A percentile compares a stretch with the other conserved stretches of the same genome.
Conservation (phyloP, 2,113 vertebrate genomes). For the Ictalurus punctatus region DNA sequence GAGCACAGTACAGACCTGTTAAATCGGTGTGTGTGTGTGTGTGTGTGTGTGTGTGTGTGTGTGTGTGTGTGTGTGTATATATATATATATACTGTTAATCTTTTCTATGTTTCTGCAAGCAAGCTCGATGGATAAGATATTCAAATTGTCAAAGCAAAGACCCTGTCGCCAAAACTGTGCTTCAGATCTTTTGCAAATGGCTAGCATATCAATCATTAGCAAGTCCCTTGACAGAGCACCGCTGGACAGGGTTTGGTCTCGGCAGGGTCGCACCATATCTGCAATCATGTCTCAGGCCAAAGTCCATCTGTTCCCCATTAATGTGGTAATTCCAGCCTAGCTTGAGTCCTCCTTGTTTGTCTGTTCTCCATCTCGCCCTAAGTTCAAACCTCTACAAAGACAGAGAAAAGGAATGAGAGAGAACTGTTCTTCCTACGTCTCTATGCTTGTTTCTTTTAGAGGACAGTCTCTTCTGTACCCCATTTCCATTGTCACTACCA, state of each 20-base stretch:
- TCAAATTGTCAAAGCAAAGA: background rate
- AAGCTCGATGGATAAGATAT: background rate
- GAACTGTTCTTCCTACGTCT: background rate
- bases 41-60: background rate
- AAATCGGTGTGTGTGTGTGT: background rate
- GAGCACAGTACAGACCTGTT: background rate
- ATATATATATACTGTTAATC: background rate
- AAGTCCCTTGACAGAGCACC: constrained; percentile 32
- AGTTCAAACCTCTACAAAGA: constrained; percentile 31
- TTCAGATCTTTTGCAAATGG: constrained; percentile 37
- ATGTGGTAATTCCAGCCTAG: constrained; percentile 60
- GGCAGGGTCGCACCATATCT: constrained; percentile 51
- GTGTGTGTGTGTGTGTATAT: background rate
- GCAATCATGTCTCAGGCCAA: constrained; percentile 67
- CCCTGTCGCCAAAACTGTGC: background rate
- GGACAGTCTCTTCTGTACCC: constrained; percentile 55
- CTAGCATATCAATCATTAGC: constrained; percentile 52
- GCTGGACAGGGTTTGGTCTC: constrained; percentile 35
- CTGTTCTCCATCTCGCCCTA: constrained; percentile 46
- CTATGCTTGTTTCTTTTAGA: constrained; percentile 45
- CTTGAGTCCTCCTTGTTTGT: constrained; percentile 60
- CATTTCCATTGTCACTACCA: constrained; percentile 53
- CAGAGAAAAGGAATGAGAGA: background rate
- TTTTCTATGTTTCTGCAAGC: background rate
- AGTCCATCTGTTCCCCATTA: constrained; percentile 75